phyloP scores from a whole-genome alignment of 2,888 invertebrate genomes.

The Eueremaeus valkanovi region DNA sequence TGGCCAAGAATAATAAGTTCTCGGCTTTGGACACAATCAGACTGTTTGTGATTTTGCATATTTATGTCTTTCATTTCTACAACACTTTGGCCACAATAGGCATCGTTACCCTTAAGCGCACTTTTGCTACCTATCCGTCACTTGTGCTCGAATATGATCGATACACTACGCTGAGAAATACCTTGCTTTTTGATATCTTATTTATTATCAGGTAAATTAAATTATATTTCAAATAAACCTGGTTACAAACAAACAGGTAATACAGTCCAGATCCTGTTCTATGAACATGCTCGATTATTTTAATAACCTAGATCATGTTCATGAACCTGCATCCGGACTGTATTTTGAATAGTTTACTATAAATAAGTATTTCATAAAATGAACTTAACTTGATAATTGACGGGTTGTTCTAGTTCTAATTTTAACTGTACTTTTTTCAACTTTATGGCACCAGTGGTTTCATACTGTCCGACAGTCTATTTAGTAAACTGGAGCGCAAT shows the following conservation, averaged over 20 bases:
- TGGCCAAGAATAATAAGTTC: not conserved
- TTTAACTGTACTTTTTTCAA: no score
- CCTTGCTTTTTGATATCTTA: slow-evolving; percentile 35
- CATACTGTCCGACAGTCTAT: slow-evolving; percentile 20
- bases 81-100: slow-evolving; percentile 37
- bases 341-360: no score
- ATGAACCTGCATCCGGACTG: no score
- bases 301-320: no score
- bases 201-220: slow-evolving; percentile 32
- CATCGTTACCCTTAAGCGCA: slow-evolving; percentile 35
- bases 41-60: slow-evolving; percentile 29
- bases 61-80: slow-evolving; percentile 37
- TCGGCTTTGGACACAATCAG: slow-evolving; percentile 37
- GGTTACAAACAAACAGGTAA: no score
- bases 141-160: slow-evolving; percentile 9
- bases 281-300: no score
- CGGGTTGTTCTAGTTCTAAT: no score
- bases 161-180: slow-evolving; percentile 34
- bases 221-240: not conserved
- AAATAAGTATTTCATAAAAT: no score
- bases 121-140: slow-evolving; percentile 32
- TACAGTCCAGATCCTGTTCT: no score
- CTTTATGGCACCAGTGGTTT: slow-evolving; percentile 28
- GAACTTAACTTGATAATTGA: no score
- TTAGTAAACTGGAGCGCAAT: slow-evolving; percentile 24